phyloP scores from a whole-genome alignment of 2,888 invertebrate species.

The Apotomis betuletana region DNA sequence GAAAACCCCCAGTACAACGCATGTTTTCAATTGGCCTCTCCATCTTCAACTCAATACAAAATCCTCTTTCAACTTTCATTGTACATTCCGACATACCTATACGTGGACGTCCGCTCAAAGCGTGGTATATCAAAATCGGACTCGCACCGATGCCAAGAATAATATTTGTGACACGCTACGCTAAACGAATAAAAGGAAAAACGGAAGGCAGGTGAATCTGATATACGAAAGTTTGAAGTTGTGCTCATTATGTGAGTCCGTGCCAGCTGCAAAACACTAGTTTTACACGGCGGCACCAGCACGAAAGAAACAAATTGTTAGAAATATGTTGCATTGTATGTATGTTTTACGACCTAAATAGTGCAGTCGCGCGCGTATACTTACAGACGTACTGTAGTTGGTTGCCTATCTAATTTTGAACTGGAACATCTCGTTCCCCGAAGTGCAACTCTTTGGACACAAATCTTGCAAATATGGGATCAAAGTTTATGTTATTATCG shows the following conservation, averaged over 20 bases:
- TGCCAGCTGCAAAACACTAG: conserved; percentile 18
- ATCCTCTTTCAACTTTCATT: not conserved
- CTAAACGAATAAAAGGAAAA: conserved; percentile 40
- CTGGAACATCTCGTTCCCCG: too few relatives aligned
- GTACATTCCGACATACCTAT: conserved; percentile 5
- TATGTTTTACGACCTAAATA: conserved; percentile 18
- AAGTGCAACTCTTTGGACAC: too few relatives aligned
- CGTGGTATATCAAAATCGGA: conserved; percentile 36
- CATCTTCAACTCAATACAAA: not conserved
- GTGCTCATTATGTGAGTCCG: conserved; percentile 34
- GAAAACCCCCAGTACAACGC: too few relatives aligned
- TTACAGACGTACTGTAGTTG: not conserved
- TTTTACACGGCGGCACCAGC: conserved; percentile 9
- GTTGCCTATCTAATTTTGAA: not conserved
- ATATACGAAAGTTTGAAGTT: conserved; percentile 27
- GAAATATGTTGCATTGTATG: conserved; percentile 15
- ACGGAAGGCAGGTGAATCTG: conserved; percentile 37
- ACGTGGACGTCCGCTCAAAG: conserved; percentile 11
- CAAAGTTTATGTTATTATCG: too few relatives aligned
- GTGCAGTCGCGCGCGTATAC: not conserved
- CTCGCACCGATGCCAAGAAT: conserved; percentile 39
- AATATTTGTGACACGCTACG: conserved; percentile 41
- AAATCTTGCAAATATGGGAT: too few relatives aligned
- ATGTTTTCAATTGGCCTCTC: too few relatives aligned
- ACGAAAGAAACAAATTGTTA: conserved; percentile 11